Percentiles rank a stretch among this genome's conserved stretches.
Conservation (phyloP, 2,888 invertebrate species). For the Drosophila paranaensis region DNA sequence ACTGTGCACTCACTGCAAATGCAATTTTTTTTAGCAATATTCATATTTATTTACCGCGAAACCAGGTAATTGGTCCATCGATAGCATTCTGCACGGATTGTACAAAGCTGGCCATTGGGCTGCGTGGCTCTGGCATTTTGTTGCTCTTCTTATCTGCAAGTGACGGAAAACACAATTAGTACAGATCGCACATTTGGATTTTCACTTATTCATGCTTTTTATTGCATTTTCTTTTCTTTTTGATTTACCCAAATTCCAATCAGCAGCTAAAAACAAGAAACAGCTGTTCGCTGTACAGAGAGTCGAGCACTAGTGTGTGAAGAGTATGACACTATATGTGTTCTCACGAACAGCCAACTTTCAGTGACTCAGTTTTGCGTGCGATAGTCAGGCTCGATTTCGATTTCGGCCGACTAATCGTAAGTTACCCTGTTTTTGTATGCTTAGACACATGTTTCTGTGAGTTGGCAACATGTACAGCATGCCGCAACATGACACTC, state of each 20-base stretch:
- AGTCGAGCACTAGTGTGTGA: slow-evolving; percentile 17
- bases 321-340: slow-evolving; percentile 16
- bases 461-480: slow-evolving; percentile 28
- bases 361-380: slow-evolving; percentile 15
- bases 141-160: slow-evolving; percentile 44
- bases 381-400: too few species aligned
- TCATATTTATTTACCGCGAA: slow-evolving; percentile 88
- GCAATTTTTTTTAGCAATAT: neutral
- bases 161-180: neutral
- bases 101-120: slow-evolving; percentile 85
- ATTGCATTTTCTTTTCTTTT: neutral
- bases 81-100: slow-evolving; percentile 86
- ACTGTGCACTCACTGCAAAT: neutral
- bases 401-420: slow-evolving; percentile 2
- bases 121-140: slow-evolving; percentile 83
- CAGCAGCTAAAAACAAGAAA: slow-evolving; percentile 58
- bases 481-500: slow-evolving; percentile 16
- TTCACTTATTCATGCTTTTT: neutral
- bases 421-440: neutral
- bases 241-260: slow-evolving; percentile 49
- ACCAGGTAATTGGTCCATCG: slow-evolving; percentile 90
- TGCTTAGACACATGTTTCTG: slow-evolving; percentile 28
- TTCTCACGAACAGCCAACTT: slow-evolving; percentile 31
- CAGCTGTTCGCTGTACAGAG: slow-evolving; percentile 46
- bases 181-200: neutral